These are phyloP conservation scores for Diabrotica virgifera DNA, from an alignment of 1,140 invertebrate species.

Conservation along the genomic window DNA sequence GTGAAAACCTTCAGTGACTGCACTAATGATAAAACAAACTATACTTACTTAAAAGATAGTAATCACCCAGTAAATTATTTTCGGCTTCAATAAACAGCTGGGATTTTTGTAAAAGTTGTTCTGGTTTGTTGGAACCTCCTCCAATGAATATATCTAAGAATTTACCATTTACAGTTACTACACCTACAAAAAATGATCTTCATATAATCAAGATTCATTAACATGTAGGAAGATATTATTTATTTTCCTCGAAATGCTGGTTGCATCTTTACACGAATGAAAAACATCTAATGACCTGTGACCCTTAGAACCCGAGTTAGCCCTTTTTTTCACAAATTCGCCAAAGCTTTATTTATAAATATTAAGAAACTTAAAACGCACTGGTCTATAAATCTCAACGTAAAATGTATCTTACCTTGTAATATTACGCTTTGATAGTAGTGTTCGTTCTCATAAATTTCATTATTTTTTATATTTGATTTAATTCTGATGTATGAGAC, in stretches of 20 bases:
- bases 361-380: too few relatives aligned
- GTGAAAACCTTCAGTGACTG: too few relatives aligned
- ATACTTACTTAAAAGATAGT: slow-evolving; percentile 22
- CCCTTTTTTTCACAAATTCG: too few relatives aligned
- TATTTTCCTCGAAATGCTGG: too few relatives aligned
- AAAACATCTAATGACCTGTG: too few relatives aligned
- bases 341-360: too few relatives aligned
- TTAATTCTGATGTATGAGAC: slow-evolving; percentile 20
- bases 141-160: slow-evolving; percentile 16
- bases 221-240: too few relatives aligned
- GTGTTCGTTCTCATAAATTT: neutral
- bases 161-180: slow-evolving; percentile 9
- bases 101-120: slow-evolving; percentile 17
- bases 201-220: neutral
- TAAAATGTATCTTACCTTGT: slow-evolving; percentile 5
- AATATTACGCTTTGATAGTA: neutral
- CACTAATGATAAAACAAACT: neutral
- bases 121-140: slow-evolving; percentile 1
- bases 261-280: too few relatives aligned
- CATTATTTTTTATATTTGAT: neutral
- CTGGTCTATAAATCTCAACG: neutral
- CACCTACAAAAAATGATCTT: slow-evolving; percentile 3
- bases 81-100: slow-evolving; percentile 11
- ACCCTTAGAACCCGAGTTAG: too few relatives aligned
- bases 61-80: slow-evolving; percentile 18